A percentile compares a stretch with the other conserved stretches of the same genome.
Evolutionary conservation across 1,140 invertebrate species (phyloP).

Genomic region (Euura lappo): DNA sequence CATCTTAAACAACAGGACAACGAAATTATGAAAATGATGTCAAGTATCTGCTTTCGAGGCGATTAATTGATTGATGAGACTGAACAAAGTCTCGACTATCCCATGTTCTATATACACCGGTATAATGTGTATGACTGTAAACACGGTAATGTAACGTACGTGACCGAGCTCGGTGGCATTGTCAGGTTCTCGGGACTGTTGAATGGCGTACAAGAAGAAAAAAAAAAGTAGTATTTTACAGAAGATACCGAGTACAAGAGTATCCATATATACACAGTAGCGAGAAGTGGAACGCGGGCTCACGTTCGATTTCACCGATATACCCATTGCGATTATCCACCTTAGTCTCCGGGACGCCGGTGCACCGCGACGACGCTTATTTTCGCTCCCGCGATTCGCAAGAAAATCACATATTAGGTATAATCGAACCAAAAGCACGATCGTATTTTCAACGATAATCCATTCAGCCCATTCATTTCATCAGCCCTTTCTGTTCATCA

Average conservation of each 20-base stretch:
- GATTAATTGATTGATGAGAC: no score
- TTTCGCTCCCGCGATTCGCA: neutral
- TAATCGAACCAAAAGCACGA: neutral
- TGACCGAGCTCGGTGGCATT: neutral
- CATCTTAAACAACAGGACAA: no score
- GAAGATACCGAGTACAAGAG: neutral
- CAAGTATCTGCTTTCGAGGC: no score
- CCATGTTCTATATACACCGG: no score
- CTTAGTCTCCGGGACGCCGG: neutral
- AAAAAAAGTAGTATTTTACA: neutral
- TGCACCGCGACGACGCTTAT: neutral
- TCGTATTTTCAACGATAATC: neutral
- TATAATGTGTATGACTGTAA: neutral
- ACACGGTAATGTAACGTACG: neutral
- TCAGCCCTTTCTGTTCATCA: conserved; percentile 12
- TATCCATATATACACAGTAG: neutral
- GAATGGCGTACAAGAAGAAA: neutral
- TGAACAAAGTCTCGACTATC: no score
- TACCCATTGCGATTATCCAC: neutral
- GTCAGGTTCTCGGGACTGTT: neutral
- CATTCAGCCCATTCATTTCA: neutral
- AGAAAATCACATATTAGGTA: neutral
- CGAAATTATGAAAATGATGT: no score
- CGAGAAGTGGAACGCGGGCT: neutral
- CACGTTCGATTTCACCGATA: neutral